phyloP scores from a whole-genome alignment of 2,888 invertebrate species.

The Ellobium chinense region DNA sequence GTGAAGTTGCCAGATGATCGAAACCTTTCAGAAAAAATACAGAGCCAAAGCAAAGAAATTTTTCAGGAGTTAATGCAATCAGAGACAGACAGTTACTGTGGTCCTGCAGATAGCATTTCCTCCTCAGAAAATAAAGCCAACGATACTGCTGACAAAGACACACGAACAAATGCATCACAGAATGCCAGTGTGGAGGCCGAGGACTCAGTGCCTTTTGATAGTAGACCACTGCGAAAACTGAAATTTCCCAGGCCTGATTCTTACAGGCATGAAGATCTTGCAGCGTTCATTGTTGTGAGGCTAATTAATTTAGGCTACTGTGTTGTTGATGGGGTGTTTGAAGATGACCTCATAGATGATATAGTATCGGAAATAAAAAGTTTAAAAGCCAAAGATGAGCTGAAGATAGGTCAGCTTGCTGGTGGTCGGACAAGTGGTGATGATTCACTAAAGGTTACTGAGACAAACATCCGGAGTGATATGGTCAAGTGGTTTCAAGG shows the following conservation, averaged over 20 bases:
- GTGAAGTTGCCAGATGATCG: background rate
- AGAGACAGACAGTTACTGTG: background rate
- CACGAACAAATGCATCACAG: background rate
- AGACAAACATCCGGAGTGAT: constrained; percentile 18
- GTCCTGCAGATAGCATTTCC: background rate
- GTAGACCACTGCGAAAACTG: background rate
- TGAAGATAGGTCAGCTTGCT: background rate
- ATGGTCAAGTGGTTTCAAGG: constrained; percentile 25
- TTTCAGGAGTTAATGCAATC: constrained; percentile 4
- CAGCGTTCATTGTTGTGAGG: background rate
- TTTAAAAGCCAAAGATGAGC: background rate
- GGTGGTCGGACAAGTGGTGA: constrained; percentile 18
- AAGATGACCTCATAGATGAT: background rate
- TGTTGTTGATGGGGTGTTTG: constrained; percentile 11
- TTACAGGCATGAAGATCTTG: constrained; percentile 9
- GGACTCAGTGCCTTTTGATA: background rate
- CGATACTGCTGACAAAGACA: background rate
- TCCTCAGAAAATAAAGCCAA: background rate
- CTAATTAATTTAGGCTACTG: constrained; percentile 17
- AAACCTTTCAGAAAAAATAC: background rate
- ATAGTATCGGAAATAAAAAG: constrained; percentile 13
- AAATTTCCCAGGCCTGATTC: constrained; percentile 17
- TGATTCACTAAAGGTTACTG: background rate
- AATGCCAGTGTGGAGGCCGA: background rate
- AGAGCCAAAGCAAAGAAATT: constrained; percentile 5